Evolutionary conservation across 2,113 vertebrate genomes (phyloP).

Genomic region (Alosa alosa): DNA sequence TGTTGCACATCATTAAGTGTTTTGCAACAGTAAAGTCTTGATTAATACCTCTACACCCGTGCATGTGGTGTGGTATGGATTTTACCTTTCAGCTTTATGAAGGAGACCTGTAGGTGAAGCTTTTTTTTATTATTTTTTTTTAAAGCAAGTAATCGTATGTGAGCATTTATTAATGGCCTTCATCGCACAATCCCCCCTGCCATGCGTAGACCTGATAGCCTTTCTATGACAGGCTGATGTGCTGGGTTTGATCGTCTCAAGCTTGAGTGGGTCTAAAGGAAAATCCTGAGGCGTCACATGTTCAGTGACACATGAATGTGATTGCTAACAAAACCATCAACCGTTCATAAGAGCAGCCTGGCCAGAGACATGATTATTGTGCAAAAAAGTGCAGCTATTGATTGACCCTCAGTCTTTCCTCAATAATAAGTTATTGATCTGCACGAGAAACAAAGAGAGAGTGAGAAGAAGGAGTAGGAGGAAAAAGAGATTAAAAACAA

Average conservation of each 20-base stretch:
- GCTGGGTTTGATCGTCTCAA: neutral
- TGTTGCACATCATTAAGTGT: conserved; percentile 43
- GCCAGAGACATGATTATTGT: conserved; percentile 37
- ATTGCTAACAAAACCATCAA: conserved; percentile 33
- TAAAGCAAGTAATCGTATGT: neutral
- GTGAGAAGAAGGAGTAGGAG: neutral
- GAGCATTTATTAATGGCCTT: neutral
- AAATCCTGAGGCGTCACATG: conserved; percentile 12
- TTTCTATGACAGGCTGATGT: neutral
- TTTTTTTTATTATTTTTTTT: too few relatives aligned
- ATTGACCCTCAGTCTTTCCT: conserved; percentile 25
- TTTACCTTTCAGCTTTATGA: conserved; percentile 48
- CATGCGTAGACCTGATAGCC: neutral
- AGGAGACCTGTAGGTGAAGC: conserved; percentile 53
- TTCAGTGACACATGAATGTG: conserved; percentile 45
- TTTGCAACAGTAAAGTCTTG: conserved; percentile 48
- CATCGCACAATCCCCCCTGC: neutral
- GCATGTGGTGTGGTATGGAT: conserved; percentile 52
- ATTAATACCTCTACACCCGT: conserved; percentile 65
- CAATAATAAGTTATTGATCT: conserved; percentile 53
- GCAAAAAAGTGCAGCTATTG: conserved; percentile 30
- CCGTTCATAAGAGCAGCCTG: conserved; percentile 10
- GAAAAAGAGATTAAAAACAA: neutral
- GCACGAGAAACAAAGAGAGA: neutral
- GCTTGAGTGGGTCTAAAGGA: neutral